Evolutionary conservation across 1,140 invertebrate genomes (phyloP), one percentile per base, ranked within the genome.

Genomic region (Cydia pomonella): DNA sequence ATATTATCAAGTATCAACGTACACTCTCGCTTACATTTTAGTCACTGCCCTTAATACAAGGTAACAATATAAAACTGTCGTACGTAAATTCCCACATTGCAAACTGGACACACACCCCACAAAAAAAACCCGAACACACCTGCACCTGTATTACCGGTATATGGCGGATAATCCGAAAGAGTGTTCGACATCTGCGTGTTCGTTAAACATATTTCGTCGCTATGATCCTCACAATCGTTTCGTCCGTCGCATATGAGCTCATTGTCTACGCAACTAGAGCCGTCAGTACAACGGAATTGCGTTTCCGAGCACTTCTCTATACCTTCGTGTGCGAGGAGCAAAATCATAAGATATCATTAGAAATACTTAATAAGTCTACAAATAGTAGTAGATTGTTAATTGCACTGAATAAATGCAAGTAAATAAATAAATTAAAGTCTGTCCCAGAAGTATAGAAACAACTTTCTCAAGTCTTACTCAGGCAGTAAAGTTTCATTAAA

Each of bases 201-300:
- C 86, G 74, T 75, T 33, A 89, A 80, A 88, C 96, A 97, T 88
- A 95, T 94, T 90, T 97, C 96, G 89, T 97, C 96, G 73, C 95
- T 96, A 83, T 94, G 91, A 88, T 97, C 96, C 79, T 85, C 87
- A 93, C 96, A 97, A 87, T 97, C 95, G 80, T 92, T 87, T 84
- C 94, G 93, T 76, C 94, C 94, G 83, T 97, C 96, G 93, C 97
- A 97, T 80, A 95, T 89, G 47, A 83, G 79, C 23, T 80, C 77
- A 25, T 84, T 80, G 53, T 85, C 81, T 78, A 87, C 93, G 84
- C 79, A 95, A 94, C 87, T 96, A 94, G 92, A 95, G 95, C 88
- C 94, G 81, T 93, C 94, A 79, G 86, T 79, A 93, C 96, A 97
- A 88, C 91, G 90, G 93, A 95, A 96, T 86, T 94, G 87, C 79